Conservation (phyloP, 2,797 vertebrate genomes). For the Clarias pachynema region DNA sequence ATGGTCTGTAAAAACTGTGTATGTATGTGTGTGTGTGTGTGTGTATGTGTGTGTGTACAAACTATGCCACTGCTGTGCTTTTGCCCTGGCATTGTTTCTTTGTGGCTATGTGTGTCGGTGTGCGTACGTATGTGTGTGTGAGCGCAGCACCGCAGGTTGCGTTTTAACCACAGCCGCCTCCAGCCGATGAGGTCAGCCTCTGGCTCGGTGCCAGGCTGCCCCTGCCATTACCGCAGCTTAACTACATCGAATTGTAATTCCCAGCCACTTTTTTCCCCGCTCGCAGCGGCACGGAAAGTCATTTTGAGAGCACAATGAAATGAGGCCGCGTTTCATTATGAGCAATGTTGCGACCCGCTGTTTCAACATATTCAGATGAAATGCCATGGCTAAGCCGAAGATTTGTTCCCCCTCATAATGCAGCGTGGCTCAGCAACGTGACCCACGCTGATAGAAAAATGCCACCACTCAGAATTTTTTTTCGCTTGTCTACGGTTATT, state of each 20-base stretch:
- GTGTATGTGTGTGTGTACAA: neutral
- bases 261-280: no score
- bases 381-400: conserved; percentile 52
- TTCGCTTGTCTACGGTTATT: conserved; percentile 33
- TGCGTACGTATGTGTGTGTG: conserved; percentile 16
- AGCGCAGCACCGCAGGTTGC: conserved; percentile 16
- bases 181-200: conserved; percentile 66
- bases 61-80: neutral
- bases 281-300: conserved; percentile 65
- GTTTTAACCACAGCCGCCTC: conserved; percentile 48
- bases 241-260: conserved; percentile 73
- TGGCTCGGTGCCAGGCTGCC: conserved; percentile 62
- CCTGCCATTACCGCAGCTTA: conserved; percentile 67
- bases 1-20: neutral
- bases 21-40: neutral
- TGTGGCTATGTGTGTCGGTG: neutral
- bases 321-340: conserved; percentile 63
- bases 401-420: conserved; percentile 51
- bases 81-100: neutral
- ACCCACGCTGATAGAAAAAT: conserved; percentile 57
- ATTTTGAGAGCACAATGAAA: conserved; percentile 70
- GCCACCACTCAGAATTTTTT: conserved; percentile 25
- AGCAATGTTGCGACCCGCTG: conserved; percentile 61
- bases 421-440: conserved; percentile 41
- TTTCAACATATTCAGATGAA: conserved; percentile 70